Evolutionary conservation across 1,140 invertebrate species (phyloP), one percentile per base, ranked within the genome.

Genomic region (Lasioglossum albipes): DNA sequence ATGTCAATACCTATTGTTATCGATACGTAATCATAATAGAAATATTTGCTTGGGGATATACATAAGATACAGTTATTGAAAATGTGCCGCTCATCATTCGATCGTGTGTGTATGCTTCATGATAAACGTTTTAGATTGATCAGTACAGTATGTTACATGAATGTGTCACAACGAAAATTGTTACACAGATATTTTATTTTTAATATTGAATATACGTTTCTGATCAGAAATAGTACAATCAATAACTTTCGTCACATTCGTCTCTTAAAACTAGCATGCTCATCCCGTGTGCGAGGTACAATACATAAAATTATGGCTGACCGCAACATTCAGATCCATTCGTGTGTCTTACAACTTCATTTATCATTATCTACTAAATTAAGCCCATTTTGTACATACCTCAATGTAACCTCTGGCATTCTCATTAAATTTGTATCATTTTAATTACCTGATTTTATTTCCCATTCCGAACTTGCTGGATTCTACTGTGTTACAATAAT

Each of bases 371-470:
- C 62, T 42, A 61, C 52, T 81, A 84, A 78, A 86, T 84, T 71
- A 82, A 75, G 61, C 45, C 59, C 75, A 83, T 82, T 79, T 83
- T 87, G 85, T 87, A 87, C 81, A 89, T 89, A 89, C 66, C 57
- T 85, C 69, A 79, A 83, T 87, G 74, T 86, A 87, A 81, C 85
- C 68, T 87, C 84, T 79, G 42, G 59, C 72, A 69, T 84, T 87
- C 82, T 90, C 83, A 87, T 90, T 87, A 90, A 84, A 90, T 74
- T 82, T 86, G 75, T 64, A 76, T 73, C 68, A 87, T 89, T 89
- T 90, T 88, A 89, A 89, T 82, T 66, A 27, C 49, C 79, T 16
- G n/a, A 45, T 27, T 57, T 73, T 68, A 86, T 27, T 68, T 73
- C 16, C 52, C 20, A 54, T 54, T 5, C 6, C 16, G 18, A 54